phyloP scores from a whole-genome alignment of 92 coral and sea anemone genomes.

The Scolanthus callimorphus region DNA sequence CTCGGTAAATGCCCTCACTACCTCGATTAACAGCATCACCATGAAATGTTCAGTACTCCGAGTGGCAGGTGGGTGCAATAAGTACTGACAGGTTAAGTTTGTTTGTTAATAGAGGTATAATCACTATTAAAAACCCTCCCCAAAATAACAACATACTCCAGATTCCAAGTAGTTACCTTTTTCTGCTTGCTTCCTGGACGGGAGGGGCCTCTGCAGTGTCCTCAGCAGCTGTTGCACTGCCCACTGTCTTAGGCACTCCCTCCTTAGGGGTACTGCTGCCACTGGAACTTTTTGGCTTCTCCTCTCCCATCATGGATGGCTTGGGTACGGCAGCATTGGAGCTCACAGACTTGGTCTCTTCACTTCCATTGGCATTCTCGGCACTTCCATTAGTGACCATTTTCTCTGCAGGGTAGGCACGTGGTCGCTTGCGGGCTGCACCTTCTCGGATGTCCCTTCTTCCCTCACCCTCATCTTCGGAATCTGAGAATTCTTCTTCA shows the following conservation, averaged over 20 bases:
- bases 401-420: conserved; percentile 49
- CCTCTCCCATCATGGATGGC: conserved; percentile 31
- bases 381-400: conserved; percentile 78
- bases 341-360: conserved; percentile 48
- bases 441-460: conserved; percentile 75
- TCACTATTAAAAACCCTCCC: no score
- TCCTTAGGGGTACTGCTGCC: conserved; percentile 63
- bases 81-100: no score
- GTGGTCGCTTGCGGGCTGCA: conserved; percentile 63
- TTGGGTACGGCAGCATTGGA: conserved; percentile 28
- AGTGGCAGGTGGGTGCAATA: no score
- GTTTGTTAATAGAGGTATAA: no score
- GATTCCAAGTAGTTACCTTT: conserved; percentile 34
- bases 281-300: conserved; percentile 39
- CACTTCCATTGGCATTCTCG: conserved; percentile 66
- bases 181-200: conserved; percentile 59
- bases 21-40: no score
- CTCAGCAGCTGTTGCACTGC: conserved; percentile 55
- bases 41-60: no score
- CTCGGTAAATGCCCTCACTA: no score
- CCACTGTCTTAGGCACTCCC: conserved; percentile 78
- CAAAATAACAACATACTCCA: neutral
- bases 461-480: conserved; percentile 97
- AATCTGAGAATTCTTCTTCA: conserved; percentile 90
- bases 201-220: conserved; percentile 41